phyloP scores from a whole-genome alignment of 2,797 vertebrate species.

The Myoxocephalus aenaeus region DNA sequence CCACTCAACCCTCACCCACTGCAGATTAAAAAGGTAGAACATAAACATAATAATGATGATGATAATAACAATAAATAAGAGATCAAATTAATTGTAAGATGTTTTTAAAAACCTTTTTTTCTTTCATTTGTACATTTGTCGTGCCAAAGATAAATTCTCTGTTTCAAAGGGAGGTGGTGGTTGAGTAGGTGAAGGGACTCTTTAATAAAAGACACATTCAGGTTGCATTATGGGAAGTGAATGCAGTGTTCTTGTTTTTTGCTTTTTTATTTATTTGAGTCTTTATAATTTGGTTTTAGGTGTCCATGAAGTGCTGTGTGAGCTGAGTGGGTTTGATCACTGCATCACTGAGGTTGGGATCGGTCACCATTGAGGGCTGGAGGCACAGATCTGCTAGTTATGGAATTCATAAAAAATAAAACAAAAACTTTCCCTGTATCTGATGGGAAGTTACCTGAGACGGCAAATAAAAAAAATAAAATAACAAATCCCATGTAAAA shows the following conservation, averaged over 20 bases:
- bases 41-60: too few species aligned
- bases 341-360: too few species aligned
- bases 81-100: neutral
- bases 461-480: neutral
- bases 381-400: too few species aligned
- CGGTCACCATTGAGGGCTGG: too few species aligned
- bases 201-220: neutral
- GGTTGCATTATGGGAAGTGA: neutral
- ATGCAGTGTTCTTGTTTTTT: neutral
- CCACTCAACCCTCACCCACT: too few species aligned
- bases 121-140: neutral
- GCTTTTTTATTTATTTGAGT: neutral
- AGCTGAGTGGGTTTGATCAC: too few species aligned
- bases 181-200: neutral
- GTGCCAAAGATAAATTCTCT: neutral
- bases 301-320: neutral
- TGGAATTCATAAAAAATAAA: too few species aligned
- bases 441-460: neutral
- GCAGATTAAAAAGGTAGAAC: too few species aligned
- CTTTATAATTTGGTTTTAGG: neutral
- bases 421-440: neutral
- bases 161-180: neutral
- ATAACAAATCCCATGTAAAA: slow-evolving; percentile 8
- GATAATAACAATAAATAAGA: neutral
- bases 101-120: neutral